phyloP scores from a whole-genome alignment of 2,888 invertebrate genomes.

The Drosophila colorata region DNA sequence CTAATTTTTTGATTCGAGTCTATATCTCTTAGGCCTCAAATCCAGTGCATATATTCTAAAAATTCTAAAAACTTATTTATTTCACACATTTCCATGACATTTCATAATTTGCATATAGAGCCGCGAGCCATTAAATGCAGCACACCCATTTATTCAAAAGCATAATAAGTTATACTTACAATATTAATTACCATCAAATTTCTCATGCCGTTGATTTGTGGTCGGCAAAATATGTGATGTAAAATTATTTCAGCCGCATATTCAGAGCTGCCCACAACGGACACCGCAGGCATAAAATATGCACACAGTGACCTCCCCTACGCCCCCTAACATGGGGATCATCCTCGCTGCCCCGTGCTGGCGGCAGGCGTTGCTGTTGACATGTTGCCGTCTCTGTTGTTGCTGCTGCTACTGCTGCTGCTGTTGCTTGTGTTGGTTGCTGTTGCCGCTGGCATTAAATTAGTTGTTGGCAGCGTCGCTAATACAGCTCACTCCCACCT shows the following conservation, averaged over 20 bases:
- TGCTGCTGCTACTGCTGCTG: constrained; percentile 37
- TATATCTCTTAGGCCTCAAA: background rate
- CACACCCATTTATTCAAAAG: constrained; percentile 65
- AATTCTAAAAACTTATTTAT: constrained; percentile 6
- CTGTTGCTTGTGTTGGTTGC: constrained; percentile 30
- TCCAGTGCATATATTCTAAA: too few relatives aligned
- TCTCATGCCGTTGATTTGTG: constrained; percentile 79
- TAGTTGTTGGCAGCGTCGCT: constrained; percentile 79
- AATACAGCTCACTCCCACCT: constrained; percentile 60
- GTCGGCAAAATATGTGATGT: constrained; percentile 64
- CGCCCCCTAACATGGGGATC: constrained; percentile 27
- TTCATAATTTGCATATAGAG: constrained; percentile 39
- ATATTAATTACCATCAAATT: constrained; percentile 79
- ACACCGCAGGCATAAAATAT: constrained; percentile 69
- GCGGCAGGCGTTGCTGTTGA: constrained; percentile 76
- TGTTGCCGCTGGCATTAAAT: constrained; percentile 76
- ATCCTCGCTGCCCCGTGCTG: constrained; percentile 42
- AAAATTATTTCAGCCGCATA: constrained; percentile 67
- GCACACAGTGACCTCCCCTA: constrained; percentile 36
- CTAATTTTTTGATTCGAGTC: background rate
- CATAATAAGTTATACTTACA: constrained; percentile 70
- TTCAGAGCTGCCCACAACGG: constrained; percentile 62
- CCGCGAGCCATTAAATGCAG: constrained; percentile 62
- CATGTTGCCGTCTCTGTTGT: constrained; percentile 72
- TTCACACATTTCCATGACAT: constrained; percentile 37